Evolutionary conservation across 2,888 invertebrate species (phyloP), one percentile per base, ranked within the genome.

Genomic region (Conchocele bisecta): DNA sequence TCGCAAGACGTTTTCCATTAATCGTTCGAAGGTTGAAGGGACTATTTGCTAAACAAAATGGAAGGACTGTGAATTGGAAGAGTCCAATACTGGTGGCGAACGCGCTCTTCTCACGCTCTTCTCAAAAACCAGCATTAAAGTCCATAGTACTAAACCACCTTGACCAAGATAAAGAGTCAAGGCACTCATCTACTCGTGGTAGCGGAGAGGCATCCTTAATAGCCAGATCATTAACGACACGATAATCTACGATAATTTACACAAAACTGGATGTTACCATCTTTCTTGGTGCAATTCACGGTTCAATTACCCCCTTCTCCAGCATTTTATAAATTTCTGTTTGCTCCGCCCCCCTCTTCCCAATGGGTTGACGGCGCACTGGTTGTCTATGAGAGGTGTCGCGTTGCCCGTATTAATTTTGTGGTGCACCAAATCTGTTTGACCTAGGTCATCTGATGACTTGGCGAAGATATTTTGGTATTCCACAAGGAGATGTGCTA

Each of bases 21-120:
- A 37, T 37, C 82, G 33, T 53, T 78, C 59, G 53, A 81, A 83
- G 15, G 82, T 82, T 13, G 72, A 65, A 31, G 82, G 81, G n/a
- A n/a, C 76, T 72, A 15, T 48, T 48, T 7, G n/a, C 48, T 3
- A 48, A 13, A 3, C 48, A 28, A 26, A 48, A 48, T 6, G 48
- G 48, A 28, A 48, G 28, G 13, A 48, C 26, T 3, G 28, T 48
- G 4, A 48, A 48, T n/a, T 48, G 48, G 24, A 48, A 48, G 48
- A 48, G 48, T 2, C 48, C 48, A n/a, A 48, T 17, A 31, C 48
- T 22, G 28, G 48, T 48, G 28, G 26, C 28, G 28, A 48, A 48
- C 17, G 48, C 48, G 3, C 29, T 48, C 3, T 22, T 9, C 48
- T 48, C 28, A 48, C 28, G 48, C 0, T 83, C 66, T 29, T 76